These are phyloP conservation scores for Epinephelus cyanopodus DNA, from an alignment of 2,113 vertebrate genomes.

Conservation along the genomic window DNA sequence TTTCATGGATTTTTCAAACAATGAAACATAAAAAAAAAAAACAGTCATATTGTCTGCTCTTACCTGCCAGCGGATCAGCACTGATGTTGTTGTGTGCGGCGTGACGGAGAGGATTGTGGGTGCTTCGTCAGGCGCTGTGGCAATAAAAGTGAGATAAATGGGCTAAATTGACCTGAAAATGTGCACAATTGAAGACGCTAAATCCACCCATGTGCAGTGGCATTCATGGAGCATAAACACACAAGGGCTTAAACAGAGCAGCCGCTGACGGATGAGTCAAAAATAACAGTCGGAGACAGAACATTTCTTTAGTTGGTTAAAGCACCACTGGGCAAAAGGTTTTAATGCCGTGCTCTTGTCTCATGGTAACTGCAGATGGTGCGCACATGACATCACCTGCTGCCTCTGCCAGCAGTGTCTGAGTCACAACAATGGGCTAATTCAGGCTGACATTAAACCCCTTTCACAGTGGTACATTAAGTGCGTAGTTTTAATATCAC, in stretches of 20 bases:
- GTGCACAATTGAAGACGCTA: constrained; percentile 36
- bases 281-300: constrained; percentile 34
- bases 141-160: constrained; percentile 51
- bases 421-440: constrained; percentile 25
- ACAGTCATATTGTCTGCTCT: not conserved
- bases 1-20: constrained; percentile 38
- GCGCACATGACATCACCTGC: constrained; percentile 55
- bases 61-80: constrained; percentile 98
- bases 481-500: not conserved
- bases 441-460: constrained; percentile 16
- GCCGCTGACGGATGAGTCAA: constrained; percentile 33
- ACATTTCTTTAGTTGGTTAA: constrained; percentile 20
- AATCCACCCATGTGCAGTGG: constrained; percentile 45
- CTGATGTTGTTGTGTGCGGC: constrained; percentile 95
- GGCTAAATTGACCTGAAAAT: constrained; percentile 68
- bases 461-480: not conserved
- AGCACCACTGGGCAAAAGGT: constrained; percentile 16
- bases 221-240: constrained; percentile 68
- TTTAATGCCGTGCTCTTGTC: constrained; percentile 36
- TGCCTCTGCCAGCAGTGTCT: constrained; percentile 39
- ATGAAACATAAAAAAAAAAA: not conserved
- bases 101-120: constrained; percentile 93
- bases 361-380: constrained; percentile 52
- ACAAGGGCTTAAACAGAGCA: constrained; percentile 35
- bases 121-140: constrained; percentile 91